These are phyloP conservation scores for Knipowitschia caucasica DNA, from an alignment of 2,797 vertebrate genomes.

Conservation along the genomic window DNA sequence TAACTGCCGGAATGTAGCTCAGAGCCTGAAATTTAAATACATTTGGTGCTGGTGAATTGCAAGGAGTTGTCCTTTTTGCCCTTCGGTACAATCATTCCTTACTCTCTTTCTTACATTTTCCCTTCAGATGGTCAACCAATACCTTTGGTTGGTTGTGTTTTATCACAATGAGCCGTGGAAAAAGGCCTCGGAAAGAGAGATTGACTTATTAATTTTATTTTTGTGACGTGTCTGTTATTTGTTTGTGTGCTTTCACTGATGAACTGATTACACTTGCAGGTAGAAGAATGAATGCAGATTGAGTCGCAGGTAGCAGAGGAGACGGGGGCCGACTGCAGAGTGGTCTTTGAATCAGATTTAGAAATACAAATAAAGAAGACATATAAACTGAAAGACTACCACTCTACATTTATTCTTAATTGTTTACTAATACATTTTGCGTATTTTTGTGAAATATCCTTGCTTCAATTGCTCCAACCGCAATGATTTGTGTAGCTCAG, in stretches of 20 bases:
- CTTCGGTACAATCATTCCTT: slow-evolving; percentile 41
- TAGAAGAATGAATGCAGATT: slow-evolving; percentile 17
- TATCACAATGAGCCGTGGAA: slow-evolving; percentile 43
- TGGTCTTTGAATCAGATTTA: not conserved
- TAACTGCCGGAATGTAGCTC: slow-evolving; percentile 25
- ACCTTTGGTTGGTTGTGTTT: slow-evolving; percentile 35
- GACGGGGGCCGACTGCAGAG: not conserved
- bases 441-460: too few relatives aligned
- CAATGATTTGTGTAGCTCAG: too few relatives aligned
- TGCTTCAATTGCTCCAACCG: too few relatives aligned
- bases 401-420: too few relatives aligned
- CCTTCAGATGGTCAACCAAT: slow-evolving; percentile 16
- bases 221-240: slow-evolving; percentile 45
- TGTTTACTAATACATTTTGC: too few relatives aligned
- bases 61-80: slow-evolving; percentile 28
- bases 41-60: slow-evolving; percentile 41
- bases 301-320: not conserved
- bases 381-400: too few relatives aligned
- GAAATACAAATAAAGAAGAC: too few relatives aligned
- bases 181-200: too few relatives aligned
- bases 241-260: slow-evolving; percentile 31
- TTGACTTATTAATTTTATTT: too few relatives aligned
- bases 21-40: slow-evolving; percentile 40
- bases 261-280: slow-evolving; percentile 31
- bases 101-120: slow-evolving; percentile 22